phyloP scores from a whole-genome alignment of 2,888 invertebrate species.

The Pardosa pseudoannulata region DNA sequence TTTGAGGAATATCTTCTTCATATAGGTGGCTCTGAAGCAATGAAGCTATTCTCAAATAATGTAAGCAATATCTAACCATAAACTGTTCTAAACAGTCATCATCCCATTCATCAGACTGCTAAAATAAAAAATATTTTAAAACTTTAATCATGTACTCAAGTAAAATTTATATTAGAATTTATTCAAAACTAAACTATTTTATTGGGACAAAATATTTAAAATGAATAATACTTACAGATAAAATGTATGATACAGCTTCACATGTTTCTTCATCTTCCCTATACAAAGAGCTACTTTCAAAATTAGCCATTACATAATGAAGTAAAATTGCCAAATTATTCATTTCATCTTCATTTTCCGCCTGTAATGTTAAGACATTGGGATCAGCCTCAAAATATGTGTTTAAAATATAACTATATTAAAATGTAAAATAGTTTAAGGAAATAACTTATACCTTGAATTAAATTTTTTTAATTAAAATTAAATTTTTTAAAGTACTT shows the following conservation, averaged over 20 bases:
- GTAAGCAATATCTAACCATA: constrained; percentile 85
- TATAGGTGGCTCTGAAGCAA: constrained; percentile 87
- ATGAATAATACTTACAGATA: constrained; percentile 75
- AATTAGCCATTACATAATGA: constrained; percentile 79
- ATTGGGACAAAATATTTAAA: neutral
- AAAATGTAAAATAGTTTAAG: too few relatives aligned
- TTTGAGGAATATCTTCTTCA: constrained; percentile 81
- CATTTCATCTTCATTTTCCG: neutral
- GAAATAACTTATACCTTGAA: too few relatives aligned
- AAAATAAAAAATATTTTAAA: constrained; percentile 11
- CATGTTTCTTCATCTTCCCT: constrained; percentile 80
- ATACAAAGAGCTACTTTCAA: constrained; percentile 82
- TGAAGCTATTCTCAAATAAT: constrained; percentile 84
- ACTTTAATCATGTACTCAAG: too few relatives aligned
- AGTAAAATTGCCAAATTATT: constrained; percentile 73
- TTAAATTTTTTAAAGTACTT: too few relatives aligned
- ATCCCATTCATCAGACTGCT: constrained; percentile 42
- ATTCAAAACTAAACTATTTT: neutral
- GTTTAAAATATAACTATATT: too few relatives aligned
- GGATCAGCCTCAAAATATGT: too few relatives aligned
- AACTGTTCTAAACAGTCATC: constrained; percentile 78
- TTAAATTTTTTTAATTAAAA: too few relatives aligned
- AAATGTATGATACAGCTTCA: too few relatives aligned
- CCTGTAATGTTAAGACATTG: too few relatives aligned
- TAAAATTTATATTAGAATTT: too few relatives aligned